Evolutionary conservation across 1,140 invertebrate species (phyloP), one percentile per base, ranked within the genome.

Genomic region (Saccostrea echinata): DNA sequence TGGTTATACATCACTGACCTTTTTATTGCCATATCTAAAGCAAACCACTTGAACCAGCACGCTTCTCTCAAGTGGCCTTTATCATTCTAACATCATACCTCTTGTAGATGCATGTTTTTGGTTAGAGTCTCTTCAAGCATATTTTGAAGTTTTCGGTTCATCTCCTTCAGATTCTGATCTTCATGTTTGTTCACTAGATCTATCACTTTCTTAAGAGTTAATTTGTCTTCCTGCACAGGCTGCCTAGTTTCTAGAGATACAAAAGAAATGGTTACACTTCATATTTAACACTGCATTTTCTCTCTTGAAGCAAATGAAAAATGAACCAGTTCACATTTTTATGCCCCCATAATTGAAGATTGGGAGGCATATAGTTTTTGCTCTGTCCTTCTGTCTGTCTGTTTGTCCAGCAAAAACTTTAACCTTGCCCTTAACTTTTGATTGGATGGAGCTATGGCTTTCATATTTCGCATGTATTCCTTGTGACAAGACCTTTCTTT

Each of bases 31-130:
- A 9, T 8, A 64, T 64, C 18, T 8, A 64, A 21, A 64, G 21
- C 24, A 8, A 64, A 64, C 24, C 24, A 13, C 24, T 64, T 64
- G 6, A 64, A n/a, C 21, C 57, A 21, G 24, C 24, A 64, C 21
- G 43, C 43, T 43, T 43, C 43, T 9, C 43, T 43, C 0, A 9
- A 43, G 43, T 43, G 43, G 43, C 4, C 43, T 18, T 61, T 61
- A 16, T 61, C n/a, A 1, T 1, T 18, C 18, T 61, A n/a, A n/a
- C 6, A 21, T 21, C 91, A 84, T 89, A 95, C 95, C 92, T 95
- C 93, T 91, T 96, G 96, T 57, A 96, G 91, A 92, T 96, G 95
- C 95, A 96, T 96, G 92, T 96, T 96, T 90, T 96, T 96, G 11
- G 95, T 96, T 2, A 96, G 93, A 11, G 96, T 96, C 91, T 96